phyloP scores from a whole-genome alignment of 2,113 vertebrate species.

The Porphyrio hochstetteri region DNA sequence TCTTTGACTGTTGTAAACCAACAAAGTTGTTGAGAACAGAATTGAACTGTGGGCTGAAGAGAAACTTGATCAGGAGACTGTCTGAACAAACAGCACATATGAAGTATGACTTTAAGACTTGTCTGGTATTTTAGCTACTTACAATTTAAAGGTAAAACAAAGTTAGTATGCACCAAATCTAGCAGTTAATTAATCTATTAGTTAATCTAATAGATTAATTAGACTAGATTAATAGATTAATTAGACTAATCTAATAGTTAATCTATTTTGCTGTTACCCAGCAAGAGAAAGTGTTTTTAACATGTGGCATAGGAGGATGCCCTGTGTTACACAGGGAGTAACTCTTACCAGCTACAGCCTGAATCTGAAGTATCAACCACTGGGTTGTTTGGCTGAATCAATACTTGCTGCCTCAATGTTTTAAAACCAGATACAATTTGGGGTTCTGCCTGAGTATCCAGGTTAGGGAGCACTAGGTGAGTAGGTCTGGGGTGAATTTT shows the following conservation, averaged over 20 bases:
- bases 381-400: background rate
- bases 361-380: fast-evolving
- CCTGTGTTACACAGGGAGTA: background rate
- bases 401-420: background rate
- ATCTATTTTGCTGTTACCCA: background rate
- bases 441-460: background rate
- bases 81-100: background rate
- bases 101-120: background rate
- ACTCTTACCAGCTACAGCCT: background rate
- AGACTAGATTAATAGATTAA: no score
- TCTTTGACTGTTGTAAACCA: background rate
- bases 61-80: background rate
- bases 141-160: background rate
- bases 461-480: background rate
- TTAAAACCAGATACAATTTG: fast-evolving
- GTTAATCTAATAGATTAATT: no score
- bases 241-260: no score
- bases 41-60: background rate
- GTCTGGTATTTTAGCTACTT: background rate
- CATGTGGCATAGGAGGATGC: background rate
- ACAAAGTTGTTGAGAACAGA: background rate
- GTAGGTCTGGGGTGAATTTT: background rate
- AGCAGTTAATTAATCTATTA: no score
- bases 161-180: background rate
- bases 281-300: background rate